phyloP scores from a whole-genome alignment of 2,888 invertebrate genomes.

The Parnassius apollo region DNA sequence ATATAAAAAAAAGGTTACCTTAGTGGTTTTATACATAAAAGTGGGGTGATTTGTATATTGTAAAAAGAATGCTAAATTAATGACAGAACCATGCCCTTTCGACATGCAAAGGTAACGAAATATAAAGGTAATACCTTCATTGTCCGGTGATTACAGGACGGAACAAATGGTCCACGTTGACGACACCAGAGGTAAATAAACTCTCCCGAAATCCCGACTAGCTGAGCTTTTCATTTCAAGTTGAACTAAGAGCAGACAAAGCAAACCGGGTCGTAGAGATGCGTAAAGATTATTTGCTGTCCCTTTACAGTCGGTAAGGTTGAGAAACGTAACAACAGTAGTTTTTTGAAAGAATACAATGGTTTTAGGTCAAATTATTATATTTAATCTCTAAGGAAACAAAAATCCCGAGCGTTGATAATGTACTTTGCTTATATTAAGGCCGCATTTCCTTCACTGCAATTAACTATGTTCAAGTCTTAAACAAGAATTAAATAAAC shows the following conservation, averaged over 20 bases:
- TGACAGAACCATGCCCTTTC: neutral
- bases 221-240: slow-evolving; percentile 73
- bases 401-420: too few species aligned
- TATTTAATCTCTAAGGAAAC: too few species aligned
- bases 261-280: slow-evolving; percentile 36
- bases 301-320: neutral
- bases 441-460: too few species aligned
- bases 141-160: slow-evolving; percentile 62
- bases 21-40: too few species aligned
- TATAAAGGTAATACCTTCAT: slow-evolving; percentile 50
- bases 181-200: slow-evolving; percentile 64
- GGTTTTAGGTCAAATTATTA: too few species aligned
- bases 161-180: slow-evolving; percentile 58
- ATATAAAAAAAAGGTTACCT: too few species aligned
- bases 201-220: slow-evolving; percentile 56
- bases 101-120: slow-evolving; percentile 8
- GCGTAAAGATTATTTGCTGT: slow-evolving; percentile 9
- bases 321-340: too few species aligned
- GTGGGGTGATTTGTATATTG: too few species aligned
- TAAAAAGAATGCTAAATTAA: neutral
- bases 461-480: too few species aligned
- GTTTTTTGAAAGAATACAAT: too few species aligned
- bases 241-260: slow-evolving; percentile 63
- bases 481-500: too few species aligned
- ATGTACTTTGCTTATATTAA: too few species aligned